Conservation (phyloP, 2,797 vertebrate species). For the Onychomys leucogaster region DNA sequence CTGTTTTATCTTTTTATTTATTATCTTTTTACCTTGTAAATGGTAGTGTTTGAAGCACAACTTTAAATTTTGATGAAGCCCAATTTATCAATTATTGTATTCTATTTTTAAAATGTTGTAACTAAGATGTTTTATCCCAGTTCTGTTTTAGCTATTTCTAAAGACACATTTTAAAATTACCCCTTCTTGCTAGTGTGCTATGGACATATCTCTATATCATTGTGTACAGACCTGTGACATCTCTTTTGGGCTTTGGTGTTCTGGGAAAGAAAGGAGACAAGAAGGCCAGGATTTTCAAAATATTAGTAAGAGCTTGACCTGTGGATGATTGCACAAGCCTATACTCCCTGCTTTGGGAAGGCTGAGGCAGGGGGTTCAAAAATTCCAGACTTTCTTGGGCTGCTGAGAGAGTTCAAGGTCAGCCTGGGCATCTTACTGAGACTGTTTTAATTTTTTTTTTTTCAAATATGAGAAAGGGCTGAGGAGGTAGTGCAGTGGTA, state of each 20-base stretch:
- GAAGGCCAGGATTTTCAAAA: not conserved
- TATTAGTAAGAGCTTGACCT: not conserved
- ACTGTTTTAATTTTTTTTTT: not conserved
- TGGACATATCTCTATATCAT: not conserved
- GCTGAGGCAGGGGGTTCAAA: not conserved
- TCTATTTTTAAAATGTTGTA: not conserved
- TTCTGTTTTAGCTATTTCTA: not conserved
- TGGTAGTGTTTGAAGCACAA: not conserved
- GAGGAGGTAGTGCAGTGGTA: not conserved
- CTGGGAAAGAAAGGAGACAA: constrained; percentile 28
- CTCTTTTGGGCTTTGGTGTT: not conserved
- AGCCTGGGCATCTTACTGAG: not conserved
- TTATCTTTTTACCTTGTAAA: not conserved
- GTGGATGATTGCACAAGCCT: not conserved
- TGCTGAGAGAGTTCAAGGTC: constrained; percentile 4
- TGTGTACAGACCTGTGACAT: not conserved
- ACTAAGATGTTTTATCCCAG: not conserved
- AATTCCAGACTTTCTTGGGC: not conserved
- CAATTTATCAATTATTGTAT: not conserved
- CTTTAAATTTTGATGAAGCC: constrained; percentile 31
- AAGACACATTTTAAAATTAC: not conserved
- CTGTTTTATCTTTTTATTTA: not conserved
- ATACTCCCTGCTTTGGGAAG: not conserved
- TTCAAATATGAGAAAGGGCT: not conserved
- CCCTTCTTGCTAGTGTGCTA: not conserved